A percentile compares a stretch with the other conserved stretches of the same genome.
Conservation (phyloP, 2,888 invertebrate species). For the Chorisops tibialis region DNA sequence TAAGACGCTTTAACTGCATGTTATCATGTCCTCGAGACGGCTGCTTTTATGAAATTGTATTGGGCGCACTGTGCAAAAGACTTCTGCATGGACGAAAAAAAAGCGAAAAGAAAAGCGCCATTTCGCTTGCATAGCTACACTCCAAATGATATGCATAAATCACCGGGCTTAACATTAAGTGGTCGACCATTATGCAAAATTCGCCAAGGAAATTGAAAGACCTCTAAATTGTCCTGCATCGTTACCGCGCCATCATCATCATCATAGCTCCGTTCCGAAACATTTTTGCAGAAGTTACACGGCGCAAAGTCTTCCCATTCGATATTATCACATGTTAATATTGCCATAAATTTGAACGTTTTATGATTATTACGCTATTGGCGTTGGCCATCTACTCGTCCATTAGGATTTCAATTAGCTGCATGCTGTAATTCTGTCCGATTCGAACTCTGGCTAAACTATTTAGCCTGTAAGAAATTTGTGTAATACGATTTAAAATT, state of each 20-base stretch:
- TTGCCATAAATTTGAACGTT: slow-evolving; percentile 24
- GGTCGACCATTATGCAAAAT: slow-evolving; percentile 21
- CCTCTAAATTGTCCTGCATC: slow-evolving; percentile 9
- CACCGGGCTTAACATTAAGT: slow-evolving; percentile 4
- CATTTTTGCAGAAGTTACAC: not conserved
- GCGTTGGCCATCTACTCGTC: slow-evolving; percentile 14
- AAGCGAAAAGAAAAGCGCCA: not conserved
- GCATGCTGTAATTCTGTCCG: slow-evolving; percentile 4
- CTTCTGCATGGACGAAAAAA: not conserved
- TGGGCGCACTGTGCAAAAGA: not conserved
- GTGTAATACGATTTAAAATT: not conserved
- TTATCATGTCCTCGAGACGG: slow-evolving; percentile 6
- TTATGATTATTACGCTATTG: slow-evolving; percentile 24
- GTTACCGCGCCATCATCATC: slow-evolving; percentile 10
- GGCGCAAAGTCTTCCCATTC: not conserved
- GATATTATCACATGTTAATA: slow-evolving; percentile 23
- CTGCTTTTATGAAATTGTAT: not conserved
- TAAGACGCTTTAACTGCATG: slow-evolving; percentile 5
- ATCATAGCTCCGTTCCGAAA: slow-evolving; percentile 2
- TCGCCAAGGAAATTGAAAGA: not conserved
- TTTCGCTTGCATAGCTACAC: slow-evolving; percentile 8
- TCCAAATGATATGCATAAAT: slow-evolving; percentile 20
- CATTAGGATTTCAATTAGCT: slow-evolving; percentile 25
- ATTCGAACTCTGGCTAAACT: no score
- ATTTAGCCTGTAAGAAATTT: not conserved